A percentile compares a stretch with the other conserved stretches of the same genome.
Evolutionary conservation across 2,888 invertebrate species (phyloP).

Genomic region (Tetrapedia diversipes): DNA sequence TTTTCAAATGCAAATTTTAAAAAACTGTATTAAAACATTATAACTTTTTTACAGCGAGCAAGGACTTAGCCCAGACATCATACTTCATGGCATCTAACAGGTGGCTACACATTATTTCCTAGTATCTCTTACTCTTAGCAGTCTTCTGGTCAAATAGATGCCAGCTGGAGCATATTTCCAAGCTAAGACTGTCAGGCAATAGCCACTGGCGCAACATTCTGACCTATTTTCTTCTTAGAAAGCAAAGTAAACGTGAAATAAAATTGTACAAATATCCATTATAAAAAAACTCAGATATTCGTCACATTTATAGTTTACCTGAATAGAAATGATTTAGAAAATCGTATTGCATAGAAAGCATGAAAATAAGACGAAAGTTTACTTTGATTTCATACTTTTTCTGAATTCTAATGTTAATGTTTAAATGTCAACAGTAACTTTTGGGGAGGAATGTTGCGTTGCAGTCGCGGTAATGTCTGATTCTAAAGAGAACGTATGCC

Average conservation of each 20-base stretch:
- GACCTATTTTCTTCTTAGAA: conserved; percentile 54
- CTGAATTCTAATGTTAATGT: conserved; percentile 44
- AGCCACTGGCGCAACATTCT: conserved; percentile 71
- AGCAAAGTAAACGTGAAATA: conserved; percentile 59
- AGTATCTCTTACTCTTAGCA: conserved; percentile 72
- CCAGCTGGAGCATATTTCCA: conserved; percentile 67
- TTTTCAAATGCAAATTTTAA: not conserved
- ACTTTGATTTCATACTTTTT: conserved; percentile 56
- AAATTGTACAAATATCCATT: conserved; percentile 5
- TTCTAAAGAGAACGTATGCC: conserved; percentile 71
- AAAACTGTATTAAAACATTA: conserved; percentile 10
- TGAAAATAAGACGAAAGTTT: conserved; percentile 43
- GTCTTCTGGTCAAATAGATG: conserved; percentile 71
- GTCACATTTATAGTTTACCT: not conserved
- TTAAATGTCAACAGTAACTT: conserved; percentile 55
- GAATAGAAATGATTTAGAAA: not conserved
- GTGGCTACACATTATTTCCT: conserved; percentile 83
- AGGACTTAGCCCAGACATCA: conserved; percentile 98
- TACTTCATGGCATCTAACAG: conserved; percentile 99
- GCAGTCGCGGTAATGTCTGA: conserved; percentile 71
- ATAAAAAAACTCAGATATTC: not conserved
- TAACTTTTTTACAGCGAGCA: conserved; percentile 88
- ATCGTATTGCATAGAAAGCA: not conserved
- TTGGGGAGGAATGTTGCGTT: conserved; percentile 74
- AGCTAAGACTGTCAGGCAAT: conserved; percentile 67